Percentiles rank a stretch among this genome's conserved stretches.
phyloP scores from a whole-genome alignment of 2,113 vertebrate genomes.

The Sturnus vulgaris region DNA sequence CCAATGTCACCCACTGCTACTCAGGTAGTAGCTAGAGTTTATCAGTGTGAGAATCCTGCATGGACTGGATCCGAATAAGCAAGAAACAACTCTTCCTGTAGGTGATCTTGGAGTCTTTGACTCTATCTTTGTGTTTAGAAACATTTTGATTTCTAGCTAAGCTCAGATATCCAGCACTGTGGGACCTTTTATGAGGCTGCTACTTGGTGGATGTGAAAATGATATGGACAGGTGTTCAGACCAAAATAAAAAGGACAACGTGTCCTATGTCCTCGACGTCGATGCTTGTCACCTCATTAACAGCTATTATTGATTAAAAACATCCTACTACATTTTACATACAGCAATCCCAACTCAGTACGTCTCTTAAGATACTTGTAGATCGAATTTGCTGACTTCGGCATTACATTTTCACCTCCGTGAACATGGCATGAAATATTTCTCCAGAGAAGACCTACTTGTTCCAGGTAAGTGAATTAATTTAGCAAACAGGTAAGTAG shows the following conservation, averaged over 20 bases:
- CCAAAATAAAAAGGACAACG: not conserved
- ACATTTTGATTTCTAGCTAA: not conserved
- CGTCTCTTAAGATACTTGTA: not conserved
- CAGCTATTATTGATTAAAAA: not conserved
- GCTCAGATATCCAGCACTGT: not conserved
- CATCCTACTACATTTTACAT: not conserved
- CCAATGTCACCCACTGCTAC: not conserved
- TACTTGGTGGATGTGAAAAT: not conserved
- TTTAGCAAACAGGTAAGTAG: not conserved
- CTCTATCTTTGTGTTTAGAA: not conserved
- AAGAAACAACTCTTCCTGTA: not conserved
- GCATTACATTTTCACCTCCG: not conserved
- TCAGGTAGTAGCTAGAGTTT: not conserved
- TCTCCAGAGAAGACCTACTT: not conserved
- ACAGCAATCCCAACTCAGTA: not conserved
- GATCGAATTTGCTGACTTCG: not conserved
- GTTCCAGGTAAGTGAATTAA: constrained; percentile 17
- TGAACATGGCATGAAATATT: not conserved
- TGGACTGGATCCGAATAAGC: not conserved
- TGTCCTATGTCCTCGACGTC: not conserved
- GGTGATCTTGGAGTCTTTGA: not conserved
- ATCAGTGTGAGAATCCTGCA: not conserved
- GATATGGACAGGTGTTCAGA: not conserved
- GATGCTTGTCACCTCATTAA: not conserved
- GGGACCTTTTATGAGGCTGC: not conserved